Percentiles rank a stretch among this genome's conserved stretches.
Evolutionary conservation across 2,888 invertebrate species (phyloP).

Genomic region (Noctuana brunneofusca): DNA sequence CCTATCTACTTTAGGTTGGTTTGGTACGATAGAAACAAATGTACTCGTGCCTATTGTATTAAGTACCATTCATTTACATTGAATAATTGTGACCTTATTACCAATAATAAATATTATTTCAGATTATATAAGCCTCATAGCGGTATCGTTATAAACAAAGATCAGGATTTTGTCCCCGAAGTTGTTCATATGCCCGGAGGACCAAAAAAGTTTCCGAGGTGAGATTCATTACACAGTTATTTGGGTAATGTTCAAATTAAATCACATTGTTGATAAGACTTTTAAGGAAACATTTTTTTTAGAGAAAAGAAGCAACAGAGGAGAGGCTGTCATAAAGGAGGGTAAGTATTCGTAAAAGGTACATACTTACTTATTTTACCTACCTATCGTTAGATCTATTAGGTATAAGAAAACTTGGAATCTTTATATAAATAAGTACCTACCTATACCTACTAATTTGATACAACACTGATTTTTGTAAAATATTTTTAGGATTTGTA

Average conservation of each 20-base stretch:
- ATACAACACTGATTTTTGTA: no score
- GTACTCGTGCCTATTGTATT: no score
- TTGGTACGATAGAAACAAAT: no score
- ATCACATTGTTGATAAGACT: no score
- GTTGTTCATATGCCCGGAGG: constrained; percentile 63
- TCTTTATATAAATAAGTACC: no score
- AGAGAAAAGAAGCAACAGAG: constrained; percentile 37
- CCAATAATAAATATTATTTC: constrained; percentile 45
- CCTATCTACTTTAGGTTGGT: no score
- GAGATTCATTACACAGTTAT: constrained; percentile 17
- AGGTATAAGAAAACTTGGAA: no score
- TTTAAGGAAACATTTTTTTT: no score
- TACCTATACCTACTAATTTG: background rate
- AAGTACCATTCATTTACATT: no score
- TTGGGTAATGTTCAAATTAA: background rate
- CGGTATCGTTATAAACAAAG: constrained; percentile 66
- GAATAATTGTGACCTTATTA: no score
- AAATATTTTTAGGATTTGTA: constrained; percentile 59
- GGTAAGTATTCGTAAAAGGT: constrained; percentile 49
- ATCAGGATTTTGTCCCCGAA: constrained; percentile 61
- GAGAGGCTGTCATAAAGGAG: constrained; percentile 56
- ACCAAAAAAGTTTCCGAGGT: constrained; percentile 48
- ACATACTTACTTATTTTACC: background rate
- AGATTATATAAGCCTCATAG: constrained; percentile 71
- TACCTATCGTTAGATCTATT: no score